Percentiles rank a stretch among this genome's conserved stretches.
Conservation (phyloP, 1,140 invertebrate genomes). For the Drosophila repleta region DNA sequence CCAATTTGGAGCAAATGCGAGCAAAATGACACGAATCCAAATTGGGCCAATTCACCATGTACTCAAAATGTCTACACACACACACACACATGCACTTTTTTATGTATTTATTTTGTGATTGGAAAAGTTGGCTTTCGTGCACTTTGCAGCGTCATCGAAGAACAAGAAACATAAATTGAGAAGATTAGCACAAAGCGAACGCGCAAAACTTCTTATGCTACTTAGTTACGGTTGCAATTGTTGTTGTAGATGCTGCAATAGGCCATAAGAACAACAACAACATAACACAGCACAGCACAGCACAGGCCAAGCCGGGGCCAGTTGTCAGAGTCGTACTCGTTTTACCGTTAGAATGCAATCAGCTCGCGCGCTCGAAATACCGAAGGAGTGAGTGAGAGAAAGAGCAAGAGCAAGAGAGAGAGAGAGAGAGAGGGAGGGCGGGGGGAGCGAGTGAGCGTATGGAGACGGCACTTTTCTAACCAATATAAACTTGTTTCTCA, state of each 20-base stretch:
- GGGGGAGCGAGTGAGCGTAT: background rate
- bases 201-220: slow-evolving; percentile 56
- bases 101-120: slow-evolving; percentile 38
- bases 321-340: slow-evolving; percentile 69
- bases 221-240: slow-evolving; percentile 57
- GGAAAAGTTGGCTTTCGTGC: slow-evolving; percentile 54
- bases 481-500: slow-evolving; percentile 74
- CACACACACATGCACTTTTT: slow-evolving; percentile 19
- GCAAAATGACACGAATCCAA: slow-evolving; percentile 69
- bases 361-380: slow-evolving; percentile 69
- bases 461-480: slow-evolving; percentile 66
- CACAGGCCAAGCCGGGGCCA: slow-evolving; percentile 26
- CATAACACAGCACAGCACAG: slow-evolving; percentile 41
- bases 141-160: slow-evolving; percentile 73
- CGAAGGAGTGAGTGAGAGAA: slow-evolving; percentile 20
- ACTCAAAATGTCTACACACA: slow-evolving; percentile 63
- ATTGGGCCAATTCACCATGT: slow-evolving; percentile 68
- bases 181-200: slow-evolving; percentile 70
- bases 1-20: slow-evolving; percentile 51
- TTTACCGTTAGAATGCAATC: slow-evolving; percentile 82
- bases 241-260: slow-evolving; percentile 75
- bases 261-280: slow-evolving; percentile 32
- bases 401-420: background rate
- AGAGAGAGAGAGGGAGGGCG: background rate
- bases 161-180: slow-evolving; percentile 67